Base-by-base conservation (phyloP, 1,140 invertebrate species). In the Euura lappo region DNA sequence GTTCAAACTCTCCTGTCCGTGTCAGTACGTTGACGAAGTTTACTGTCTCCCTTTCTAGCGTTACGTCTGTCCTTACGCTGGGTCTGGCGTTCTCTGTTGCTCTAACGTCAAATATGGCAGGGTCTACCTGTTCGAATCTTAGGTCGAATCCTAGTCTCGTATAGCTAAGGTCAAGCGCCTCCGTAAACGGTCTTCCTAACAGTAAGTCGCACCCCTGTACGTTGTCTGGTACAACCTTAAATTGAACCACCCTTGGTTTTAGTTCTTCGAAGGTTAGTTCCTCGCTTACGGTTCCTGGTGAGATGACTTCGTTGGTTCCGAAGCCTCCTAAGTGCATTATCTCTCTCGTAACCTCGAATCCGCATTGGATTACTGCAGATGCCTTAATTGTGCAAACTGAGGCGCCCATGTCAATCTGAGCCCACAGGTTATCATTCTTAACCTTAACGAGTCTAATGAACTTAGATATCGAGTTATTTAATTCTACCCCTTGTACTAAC, bases 171-270 rank as follows among this genome's bases (percentile, higher is more conserved):
- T 79, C 74, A 4, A 51, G 44, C 0, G 69, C 46, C 43, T 79
- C 78, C n/a, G 78, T 79, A 70, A 77, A 79, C 2, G 75, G 73
- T 65, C 72, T 66, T 42, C 78, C 74, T 13, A 75, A 72, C n/a
- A 77, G 73, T 7, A 76, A 13, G n/a, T 76, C 69, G 4, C 28
- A 43, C n/a, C 6, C 5, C 42, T 76, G 78, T 0, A 74, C 78
- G 43, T 65, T 42, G 65, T 77, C 75, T n/a, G 76, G 78, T 11
- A 79, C 75, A 43, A 76, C 68, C 8, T 69, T 13, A 4, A 77
- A 76, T 67, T 45, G 46, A 45, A 75, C 5, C 13, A 65, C 42
- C 45, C 71, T 69, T 42, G 76, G 74, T 1, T 45, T 60, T n/a
- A 76, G 44, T 28, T 76, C 51, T 10, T 74, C 71, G 28, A 75